phyloP scores from a whole-genome alignment of 2,113 vertebrate species.

The Phasianus colchicus region DNA sequence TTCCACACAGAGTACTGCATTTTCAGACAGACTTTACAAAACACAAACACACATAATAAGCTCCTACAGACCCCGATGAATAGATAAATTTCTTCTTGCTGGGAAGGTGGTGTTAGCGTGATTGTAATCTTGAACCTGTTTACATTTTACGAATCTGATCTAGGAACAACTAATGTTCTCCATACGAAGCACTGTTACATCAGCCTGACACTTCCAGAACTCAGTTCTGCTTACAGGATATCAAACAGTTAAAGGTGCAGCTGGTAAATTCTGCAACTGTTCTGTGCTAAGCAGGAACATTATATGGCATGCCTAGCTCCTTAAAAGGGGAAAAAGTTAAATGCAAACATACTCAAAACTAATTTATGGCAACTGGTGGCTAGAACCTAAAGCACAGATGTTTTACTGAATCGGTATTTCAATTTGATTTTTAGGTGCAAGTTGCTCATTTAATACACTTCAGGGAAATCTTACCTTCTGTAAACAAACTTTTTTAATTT shows the following conservation, averaged over 20 bases:
- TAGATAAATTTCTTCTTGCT: background rate
- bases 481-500: background rate
- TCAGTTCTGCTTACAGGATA: background rate
- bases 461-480: background rate
- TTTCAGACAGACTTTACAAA: background rate
- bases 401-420: background rate
- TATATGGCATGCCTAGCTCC: background rate
- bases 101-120: background rate
- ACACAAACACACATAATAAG: fast-evolving
- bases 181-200: background rate
- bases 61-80: background rate
- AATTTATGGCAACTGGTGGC: background rate
- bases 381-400: background rate
- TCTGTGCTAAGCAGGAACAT: background rate
- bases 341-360: background rate
- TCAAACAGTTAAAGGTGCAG: background rate
- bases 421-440: background rate
- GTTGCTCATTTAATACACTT: background rate
- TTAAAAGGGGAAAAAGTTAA: background rate
- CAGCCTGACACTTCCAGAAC: background rate
- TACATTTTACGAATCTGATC: background rate
- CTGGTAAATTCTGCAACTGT: background rate
- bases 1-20: background rate
- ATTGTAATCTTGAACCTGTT: background rate
- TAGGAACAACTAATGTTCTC: background rate